A percentile compares a stretch with the other conserved stretches of the same genome.
phyloP scores from a whole-genome alignment of 2,113 vertebrate species.

The Boulengerochromis microlepis region DNA sequence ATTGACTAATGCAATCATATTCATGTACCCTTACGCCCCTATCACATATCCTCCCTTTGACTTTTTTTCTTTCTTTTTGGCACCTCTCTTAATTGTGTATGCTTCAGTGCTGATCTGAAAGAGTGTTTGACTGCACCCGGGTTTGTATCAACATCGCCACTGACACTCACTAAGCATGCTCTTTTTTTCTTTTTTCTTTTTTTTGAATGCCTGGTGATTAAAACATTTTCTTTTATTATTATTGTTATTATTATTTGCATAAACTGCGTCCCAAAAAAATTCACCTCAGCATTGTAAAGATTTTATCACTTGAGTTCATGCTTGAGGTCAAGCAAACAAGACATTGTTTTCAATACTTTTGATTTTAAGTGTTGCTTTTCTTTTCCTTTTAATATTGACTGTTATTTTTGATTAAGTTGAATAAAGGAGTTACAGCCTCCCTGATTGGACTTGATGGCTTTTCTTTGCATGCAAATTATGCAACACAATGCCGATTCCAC shows the following conservation, averaged over 20 bases:
- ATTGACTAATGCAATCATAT: background rate
- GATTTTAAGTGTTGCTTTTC: conserved; percentile 29
- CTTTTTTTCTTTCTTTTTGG: background rate
- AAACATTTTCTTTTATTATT: background rate
- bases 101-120: background rate
- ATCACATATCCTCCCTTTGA: background rate
- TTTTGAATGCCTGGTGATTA: background rate
- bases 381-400: conserved; percentile 46
- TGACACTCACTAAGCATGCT: background rate
- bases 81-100: background rate
- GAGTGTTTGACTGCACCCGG: background rate
- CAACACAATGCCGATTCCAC: background rate
- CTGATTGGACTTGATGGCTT: background rate
- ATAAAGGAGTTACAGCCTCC: conserved; percentile 49
- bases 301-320: background rate
- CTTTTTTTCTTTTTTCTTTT: background rate
- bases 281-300: background rate
- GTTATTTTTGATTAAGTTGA: conserved; percentile 47
- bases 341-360: background rate
- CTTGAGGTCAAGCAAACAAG: background rate
- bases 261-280: background rate
- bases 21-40: background rate
- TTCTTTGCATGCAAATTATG: background rate
- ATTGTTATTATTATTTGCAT: background rate
- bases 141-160: background rate